Evolutionary conservation across 2,797 vertebrate genomes (phyloP).

Genomic region (Euphonia xanthogaster): DNA sequence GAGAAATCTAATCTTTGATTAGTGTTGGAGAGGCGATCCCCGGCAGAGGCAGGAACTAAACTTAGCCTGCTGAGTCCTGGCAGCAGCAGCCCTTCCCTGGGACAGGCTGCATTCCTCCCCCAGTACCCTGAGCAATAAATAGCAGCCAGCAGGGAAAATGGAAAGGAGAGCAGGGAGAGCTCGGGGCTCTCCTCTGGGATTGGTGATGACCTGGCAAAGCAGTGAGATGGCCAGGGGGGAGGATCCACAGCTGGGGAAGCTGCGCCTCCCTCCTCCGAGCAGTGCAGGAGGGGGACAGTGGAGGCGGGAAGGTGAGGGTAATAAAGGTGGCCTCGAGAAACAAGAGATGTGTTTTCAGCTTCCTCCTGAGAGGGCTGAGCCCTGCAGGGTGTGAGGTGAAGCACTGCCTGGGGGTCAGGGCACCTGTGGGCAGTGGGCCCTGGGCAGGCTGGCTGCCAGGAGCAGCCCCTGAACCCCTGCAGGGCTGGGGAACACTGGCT

Average conservation of each 20-base stretch:
- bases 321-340: not conserved
- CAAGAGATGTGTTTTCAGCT: not conserved
- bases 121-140: constrained; percentile 1
- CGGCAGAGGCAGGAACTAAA: constrained; percentile 30
- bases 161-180: not conserved
- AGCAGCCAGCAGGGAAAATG: not conserved
- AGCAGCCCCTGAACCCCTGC: not conserved
- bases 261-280: not conserved
- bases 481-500: accelerated
- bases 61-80: not conserved
- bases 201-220: not conserved
- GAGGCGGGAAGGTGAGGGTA: not conserved
- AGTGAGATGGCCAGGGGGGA: not conserved
- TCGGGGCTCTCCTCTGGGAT: not conserved
- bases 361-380: not conserved
- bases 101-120: constrained; percentile 47
- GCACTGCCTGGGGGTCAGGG: not conserved
- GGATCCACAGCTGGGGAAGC: not conserved
- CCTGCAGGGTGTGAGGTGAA: not conserved
- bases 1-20: constrained; percentile 29
- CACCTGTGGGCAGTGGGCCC: not conserved
- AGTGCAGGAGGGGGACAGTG: accelerated
- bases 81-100: not conserved
- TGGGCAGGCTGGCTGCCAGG: not conserved
- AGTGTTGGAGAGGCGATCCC: not conserved